A percentile compares a stretch with the other conserved stretches of the same genome.
Conservation (phyloP, 2,113 vertebrate species). For the Apteryx owenii region DNA sequence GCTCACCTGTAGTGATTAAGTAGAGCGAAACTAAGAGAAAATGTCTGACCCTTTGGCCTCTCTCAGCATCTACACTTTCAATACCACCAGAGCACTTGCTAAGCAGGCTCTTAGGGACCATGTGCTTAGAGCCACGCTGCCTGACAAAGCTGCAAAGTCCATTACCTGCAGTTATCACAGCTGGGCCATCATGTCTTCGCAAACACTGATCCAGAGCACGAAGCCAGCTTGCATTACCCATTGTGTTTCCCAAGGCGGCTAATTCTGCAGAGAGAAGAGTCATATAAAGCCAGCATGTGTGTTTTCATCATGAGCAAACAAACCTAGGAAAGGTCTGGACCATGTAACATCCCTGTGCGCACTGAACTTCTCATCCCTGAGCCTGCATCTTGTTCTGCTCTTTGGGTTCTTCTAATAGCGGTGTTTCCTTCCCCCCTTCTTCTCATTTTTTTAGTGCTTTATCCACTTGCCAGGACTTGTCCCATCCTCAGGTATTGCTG, state of each 20-base stretch:
- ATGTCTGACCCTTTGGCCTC: not conserved
- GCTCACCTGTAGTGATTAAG: not conserved
- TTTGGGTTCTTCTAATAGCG: not conserved
- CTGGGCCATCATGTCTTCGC: not conserved
- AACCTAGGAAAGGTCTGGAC: not conserved
- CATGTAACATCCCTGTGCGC: not conserved
- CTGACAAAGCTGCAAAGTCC: not conserved
- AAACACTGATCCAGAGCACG: not conserved
- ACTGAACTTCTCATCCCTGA: not conserved
- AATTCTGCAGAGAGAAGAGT: not conserved
- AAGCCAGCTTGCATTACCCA: not conserved
- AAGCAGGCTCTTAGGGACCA: not conserved
- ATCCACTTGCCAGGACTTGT: not conserved
- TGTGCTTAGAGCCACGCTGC: not conserved
- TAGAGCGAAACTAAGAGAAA: not conserved
- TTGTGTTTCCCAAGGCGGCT: not conserved
- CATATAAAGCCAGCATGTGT: not conserved
- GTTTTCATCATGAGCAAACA: not conserved
- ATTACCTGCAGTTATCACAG: not conserved
- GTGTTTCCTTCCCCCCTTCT: not conserved
- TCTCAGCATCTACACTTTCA: not conserved
- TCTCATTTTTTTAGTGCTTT: not conserved
- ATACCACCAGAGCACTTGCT: rapidly evolving
- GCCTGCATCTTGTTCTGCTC: not conserved
- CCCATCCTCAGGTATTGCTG: not conserved